Evolutionary conservation across 2,113 vertebrate genomes (phyloP).

Genomic region (Carassius auratus): DNA sequence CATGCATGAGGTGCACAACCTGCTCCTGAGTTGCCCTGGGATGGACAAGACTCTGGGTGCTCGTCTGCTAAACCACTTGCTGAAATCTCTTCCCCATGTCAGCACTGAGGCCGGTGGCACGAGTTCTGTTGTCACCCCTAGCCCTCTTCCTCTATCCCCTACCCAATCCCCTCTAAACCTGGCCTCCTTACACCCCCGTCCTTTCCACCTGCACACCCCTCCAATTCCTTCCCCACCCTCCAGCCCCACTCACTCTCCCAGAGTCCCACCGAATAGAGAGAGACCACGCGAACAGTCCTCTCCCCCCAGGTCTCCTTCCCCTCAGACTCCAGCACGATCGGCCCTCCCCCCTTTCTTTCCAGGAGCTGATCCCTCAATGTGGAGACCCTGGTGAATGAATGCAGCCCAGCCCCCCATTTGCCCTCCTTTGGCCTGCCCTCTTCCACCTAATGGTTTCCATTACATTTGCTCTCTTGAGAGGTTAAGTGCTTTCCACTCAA

Average conservation of each 20-base stretch:
- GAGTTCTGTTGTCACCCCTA: neutral
- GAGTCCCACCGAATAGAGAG: slow-evolving; percentile 37
- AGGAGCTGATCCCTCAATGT: slow-evolving; percentile 65
- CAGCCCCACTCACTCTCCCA: slow-evolving; percentile 44
- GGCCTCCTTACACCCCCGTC: slow-evolving; percentile 33
- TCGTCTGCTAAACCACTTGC: slow-evolving; percentile 65
- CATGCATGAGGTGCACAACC: slow-evolving; percentile 71
- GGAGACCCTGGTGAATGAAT: slow-evolving; percentile 66
- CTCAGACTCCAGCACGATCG: slow-evolving; percentile 42
- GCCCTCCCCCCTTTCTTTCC: slow-evolving; percentile 54
- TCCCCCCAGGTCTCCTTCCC: slow-evolving; percentile 49
- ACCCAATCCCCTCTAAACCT: slow-evolving; percentile 42
- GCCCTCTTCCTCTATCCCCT: slow-evolving; percentile 46
- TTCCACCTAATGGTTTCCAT: slow-evolving; percentile 55
- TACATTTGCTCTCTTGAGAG: slow-evolving; percentile 57
- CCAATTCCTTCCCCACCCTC: slow-evolving; percentile 39
- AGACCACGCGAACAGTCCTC: slow-evolving; percentile 27
- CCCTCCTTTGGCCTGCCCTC: slow-evolving; percentile 27
- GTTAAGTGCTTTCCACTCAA: slow-evolving; percentile 52
- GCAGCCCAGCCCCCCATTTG: slow-evolving; percentile 26
- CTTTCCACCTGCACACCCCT: slow-evolving; percentile 37
- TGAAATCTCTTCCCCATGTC: slow-evolving; percentile 64
- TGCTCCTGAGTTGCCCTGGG: slow-evolving; percentile 65
- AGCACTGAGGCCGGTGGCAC: slow-evolving; percentile 42
- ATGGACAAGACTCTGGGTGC: slow-evolving; percentile 67